A percentile compares a stretch with the other conserved stretches of the same genome.
Evolutionary conservation across 2,888 invertebrate genomes (phyloP).

Genomic region (Caenorhabditis afra): DNA sequence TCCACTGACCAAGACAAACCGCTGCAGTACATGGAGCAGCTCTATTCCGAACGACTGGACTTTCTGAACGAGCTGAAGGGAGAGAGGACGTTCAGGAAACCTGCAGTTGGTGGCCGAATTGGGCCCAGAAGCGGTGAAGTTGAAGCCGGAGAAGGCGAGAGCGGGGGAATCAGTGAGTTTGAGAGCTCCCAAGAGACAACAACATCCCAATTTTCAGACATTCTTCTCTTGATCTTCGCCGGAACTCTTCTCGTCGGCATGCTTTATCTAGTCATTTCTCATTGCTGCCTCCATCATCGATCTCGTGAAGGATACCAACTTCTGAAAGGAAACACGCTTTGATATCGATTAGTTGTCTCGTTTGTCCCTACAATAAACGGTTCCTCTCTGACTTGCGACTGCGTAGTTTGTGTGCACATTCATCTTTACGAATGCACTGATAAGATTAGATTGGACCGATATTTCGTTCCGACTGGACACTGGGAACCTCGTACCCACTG

Average conservation of each 20-base stretch:
- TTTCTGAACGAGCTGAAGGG: conserved; percentile 8
- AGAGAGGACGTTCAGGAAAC: not conserved
- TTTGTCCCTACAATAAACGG: too few species aligned
- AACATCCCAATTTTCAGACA: conserved; percentile 7
- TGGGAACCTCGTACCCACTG: too few species aligned
- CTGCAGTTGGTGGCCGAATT: too few species aligned
- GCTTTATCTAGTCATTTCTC: conserved; percentile 6
- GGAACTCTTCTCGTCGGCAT: conserved; percentile 7
- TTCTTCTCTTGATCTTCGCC: conserved; percentile 2
- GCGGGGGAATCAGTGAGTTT: conserved; percentile 14
- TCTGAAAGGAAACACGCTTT: not conserved
- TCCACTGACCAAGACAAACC: not conserved
- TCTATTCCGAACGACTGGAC: not conserved
- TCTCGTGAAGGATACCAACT: conserved; percentile 12
- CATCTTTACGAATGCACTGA: too few species aligned
- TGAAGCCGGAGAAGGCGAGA: conserved; percentile 11
- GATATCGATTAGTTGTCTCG: not conserved
- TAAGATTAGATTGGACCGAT: too few species aligned
- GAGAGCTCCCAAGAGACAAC: not conserved
- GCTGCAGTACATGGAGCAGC: not conserved
- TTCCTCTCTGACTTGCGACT: too few species aligned
- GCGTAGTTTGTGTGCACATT: too few species aligned
- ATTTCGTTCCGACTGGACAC: too few species aligned
- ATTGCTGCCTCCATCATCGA: not conserved
- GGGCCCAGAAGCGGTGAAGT: not conserved